Evolutionary conservation across 1,140 invertebrate genomes (phyloP).

Genomic region (Paralvinella palmiformis): DNA sequence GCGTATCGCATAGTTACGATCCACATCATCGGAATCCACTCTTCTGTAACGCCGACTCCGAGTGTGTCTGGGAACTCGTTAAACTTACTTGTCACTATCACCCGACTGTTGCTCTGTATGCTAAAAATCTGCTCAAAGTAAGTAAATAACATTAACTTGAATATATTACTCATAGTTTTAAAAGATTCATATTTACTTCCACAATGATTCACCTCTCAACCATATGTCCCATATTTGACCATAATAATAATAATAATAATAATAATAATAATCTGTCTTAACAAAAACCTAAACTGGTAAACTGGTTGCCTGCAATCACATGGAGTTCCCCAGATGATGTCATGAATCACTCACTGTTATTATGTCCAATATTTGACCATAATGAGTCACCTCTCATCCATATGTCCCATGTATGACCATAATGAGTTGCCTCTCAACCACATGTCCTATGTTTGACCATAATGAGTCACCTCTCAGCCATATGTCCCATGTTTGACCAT

Average conservation of each 20-base stretch:
- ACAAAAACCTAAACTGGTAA: neutral
- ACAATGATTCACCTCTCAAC: no score
- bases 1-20: constrained; percentile 41
- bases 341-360: no score
- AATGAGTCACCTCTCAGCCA: no score
- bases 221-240: no score
- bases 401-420: no score
- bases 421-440: no score
- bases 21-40: constrained; percentile 67
- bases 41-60: constrained; percentile 67
- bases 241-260: constrained; percentile 7
- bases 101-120: constrained; percentile 84
- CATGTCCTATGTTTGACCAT: no score
- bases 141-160: constrained; percentile 14
- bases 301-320: no score
- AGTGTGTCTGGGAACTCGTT: constrained; percentile 66
- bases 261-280: neutral
- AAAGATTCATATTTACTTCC: neutral
- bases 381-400: no score
- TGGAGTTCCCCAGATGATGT: no score
- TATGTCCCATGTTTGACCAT: no score
- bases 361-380: no score
- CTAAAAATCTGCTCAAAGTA: constrained; percentile 71
- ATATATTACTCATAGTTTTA: neutral
- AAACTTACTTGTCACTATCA: constrained; percentile 74